Evolutionary conservation across 2,888 invertebrate genomes (phyloP).

Genomic region (Nipponacmea schrenckii): DNA sequence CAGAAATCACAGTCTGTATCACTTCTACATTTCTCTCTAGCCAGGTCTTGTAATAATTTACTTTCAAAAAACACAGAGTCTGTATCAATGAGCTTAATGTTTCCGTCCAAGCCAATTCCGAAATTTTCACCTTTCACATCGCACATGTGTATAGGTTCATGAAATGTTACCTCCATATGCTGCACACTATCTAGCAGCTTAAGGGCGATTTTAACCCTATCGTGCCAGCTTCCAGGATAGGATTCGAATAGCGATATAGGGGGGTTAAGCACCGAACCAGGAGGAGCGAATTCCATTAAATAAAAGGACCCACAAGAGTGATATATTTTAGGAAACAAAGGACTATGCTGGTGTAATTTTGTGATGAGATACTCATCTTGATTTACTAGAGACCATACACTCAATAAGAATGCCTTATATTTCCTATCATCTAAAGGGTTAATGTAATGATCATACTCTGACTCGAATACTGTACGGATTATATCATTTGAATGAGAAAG

Average conservation of each 20-base stretch:
- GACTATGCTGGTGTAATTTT: conserved; percentile 73
- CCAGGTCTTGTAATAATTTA: conserved; percentile 44
- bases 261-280: conserved; percentile 38
- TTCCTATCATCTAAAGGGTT: background rate
- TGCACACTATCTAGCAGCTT: conserved; percentile 75
- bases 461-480: conserved; percentile 27
- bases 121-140: conserved; percentile 78
- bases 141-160: conserved; percentile 76
- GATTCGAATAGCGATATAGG: conserved; percentile 40
- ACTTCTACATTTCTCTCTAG: conserved; percentile 68
- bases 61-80: conserved; percentile 75
- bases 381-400: conserved; percentile 75
- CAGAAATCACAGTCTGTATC: conserved; percentile 78
- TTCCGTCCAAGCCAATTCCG: conserved; percentile 70
- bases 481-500: conserved; percentile 12
- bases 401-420: conserved; percentile 47
- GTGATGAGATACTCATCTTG: conserved; percentile 77
- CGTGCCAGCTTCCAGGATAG: conserved; percentile 40
- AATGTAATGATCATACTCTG: conserved; percentile 19
- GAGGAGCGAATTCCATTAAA: conserved; percentile 74
- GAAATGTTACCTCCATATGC: conserved; percentile 73
- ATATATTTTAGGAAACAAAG: conserved; percentile 75
- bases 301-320: conserved; percentile 78
- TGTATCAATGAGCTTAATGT: conserved; percentile 73
- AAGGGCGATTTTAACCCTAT: conserved; percentile 51